These are phyloP conservation scores for Seriola rivoliana DNA, from an alignment of 2,113 vertebrate genomes.

Conservation along the genomic window DNA sequence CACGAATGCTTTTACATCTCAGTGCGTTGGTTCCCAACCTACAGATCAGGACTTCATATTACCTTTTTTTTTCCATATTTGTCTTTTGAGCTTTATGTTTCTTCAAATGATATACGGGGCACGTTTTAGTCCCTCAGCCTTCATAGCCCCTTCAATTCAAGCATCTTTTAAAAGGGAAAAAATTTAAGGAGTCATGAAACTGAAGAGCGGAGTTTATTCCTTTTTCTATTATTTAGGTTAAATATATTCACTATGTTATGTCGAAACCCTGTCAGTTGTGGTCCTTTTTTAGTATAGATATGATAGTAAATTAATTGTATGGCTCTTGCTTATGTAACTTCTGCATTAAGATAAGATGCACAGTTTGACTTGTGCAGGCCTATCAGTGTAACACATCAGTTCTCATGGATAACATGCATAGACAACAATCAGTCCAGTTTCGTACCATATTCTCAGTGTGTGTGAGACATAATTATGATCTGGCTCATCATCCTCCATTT, in stretches of 20 bases:
- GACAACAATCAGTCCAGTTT: background rate
- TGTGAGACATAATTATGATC: constrained; percentile 16
- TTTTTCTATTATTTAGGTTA: background rate
- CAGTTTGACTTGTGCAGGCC: background rate
- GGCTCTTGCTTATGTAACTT: background rate
- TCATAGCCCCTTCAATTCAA: background rate
- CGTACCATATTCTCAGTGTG: background rate
- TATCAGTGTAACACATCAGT: background rate
- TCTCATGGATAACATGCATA: constrained; percentile 9
- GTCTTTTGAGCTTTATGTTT: background rate
- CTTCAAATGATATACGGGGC: background rate
- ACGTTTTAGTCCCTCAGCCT: background rate
- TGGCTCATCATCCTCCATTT: constrained; percentile 30
- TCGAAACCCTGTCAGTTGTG: background rate
- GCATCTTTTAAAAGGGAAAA: background rate
- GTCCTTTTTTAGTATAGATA: background rate
- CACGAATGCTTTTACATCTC: background rate
- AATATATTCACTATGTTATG: background rate
- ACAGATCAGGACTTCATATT: background rate
- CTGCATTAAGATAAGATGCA: background rate
- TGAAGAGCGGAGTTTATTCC: background rate
- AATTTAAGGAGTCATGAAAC: background rate
- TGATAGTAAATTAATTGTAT: background rate
- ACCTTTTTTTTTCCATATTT: background rate
- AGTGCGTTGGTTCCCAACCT: background rate